These are phyloP conservation scores for Scopus umbretta DNA, from an alignment of 2,113 vertebrate genomes.

Conservation along the genomic window DNA sequence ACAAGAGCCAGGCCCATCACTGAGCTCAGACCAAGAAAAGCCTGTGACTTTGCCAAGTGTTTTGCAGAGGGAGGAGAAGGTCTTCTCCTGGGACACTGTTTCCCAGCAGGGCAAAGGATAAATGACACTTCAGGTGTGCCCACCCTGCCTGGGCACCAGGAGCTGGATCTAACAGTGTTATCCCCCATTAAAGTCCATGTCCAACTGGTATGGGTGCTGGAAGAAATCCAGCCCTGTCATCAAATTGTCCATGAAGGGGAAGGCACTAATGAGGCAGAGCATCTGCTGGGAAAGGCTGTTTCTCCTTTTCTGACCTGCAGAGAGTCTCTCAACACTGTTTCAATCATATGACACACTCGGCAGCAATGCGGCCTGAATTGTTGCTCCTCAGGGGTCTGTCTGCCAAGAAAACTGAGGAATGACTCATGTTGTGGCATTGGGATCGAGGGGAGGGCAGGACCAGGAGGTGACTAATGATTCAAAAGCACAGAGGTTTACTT, in stretches of 20 bases:
- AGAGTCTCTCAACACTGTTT: constrained; percentile 2
- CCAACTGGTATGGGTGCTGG: background rate
- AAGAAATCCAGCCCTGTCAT: background rate
- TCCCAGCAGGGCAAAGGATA: background rate
- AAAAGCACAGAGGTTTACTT: background rate
- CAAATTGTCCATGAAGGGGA: background rate
- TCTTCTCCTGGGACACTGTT: background rate
- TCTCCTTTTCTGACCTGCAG: background rate
- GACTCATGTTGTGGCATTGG: background rate
- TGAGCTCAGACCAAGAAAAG: background rate
- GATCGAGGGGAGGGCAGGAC: background rate
- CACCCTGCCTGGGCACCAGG: background rate
- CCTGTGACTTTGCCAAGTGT: background rate
- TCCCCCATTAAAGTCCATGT: background rate
- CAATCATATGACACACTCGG: background rate
- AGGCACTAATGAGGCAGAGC: background rate
- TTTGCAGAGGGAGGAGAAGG: background rate
- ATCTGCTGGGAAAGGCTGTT: background rate
- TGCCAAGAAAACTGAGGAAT: constrained; percentile 35
- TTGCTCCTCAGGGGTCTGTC: constrained; percentile 22
- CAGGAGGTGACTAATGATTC: background rate
- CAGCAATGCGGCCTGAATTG: background rate
- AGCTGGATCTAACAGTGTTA: background rate
- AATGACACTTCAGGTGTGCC: background rate
- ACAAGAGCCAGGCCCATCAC: background rate